Evolutionary conservation across 2,888 invertebrate genomes (phyloP), one percentile per base, ranked within the genome.

Genomic region (Cheilosia scutellata): DNA sequence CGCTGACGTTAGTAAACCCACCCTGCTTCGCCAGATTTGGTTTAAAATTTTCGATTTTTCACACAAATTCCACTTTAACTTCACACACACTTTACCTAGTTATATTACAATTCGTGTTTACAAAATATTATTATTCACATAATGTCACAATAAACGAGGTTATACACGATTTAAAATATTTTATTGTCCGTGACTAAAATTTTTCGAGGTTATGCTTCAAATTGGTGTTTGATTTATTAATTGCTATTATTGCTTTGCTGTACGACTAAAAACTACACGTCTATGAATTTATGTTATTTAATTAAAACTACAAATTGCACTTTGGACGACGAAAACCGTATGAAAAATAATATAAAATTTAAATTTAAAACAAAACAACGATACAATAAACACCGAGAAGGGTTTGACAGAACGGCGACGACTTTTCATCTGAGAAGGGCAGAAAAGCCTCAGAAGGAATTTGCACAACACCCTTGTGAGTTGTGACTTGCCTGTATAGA

Each of bases 21-120:
- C 49, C 68, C 72, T 42, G 60, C 51, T 72, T 74, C 60, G 55
- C 42, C 33, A 78, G 7, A 42, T 57, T 57, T 51, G 27, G 60
- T 78, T 71, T 62, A 11, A 9, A n/a, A 42, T 62, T 78, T 77
- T 83, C 83, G 83, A 83, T 83, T 83, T 83, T 83, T 66, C 83
- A 47, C 66, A 27, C 16, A 55, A 31, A 60, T 49, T 11, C 27
- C 20, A 44, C 29, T 20, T 7, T 1, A 53, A 42, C 27, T 58
- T 29, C 6, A 25, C 16, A 60, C 47, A 47, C 9, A 33, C 11
- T 37, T 57, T 44, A 74, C 51, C 27, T 25, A 51, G 72, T 16
- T 9, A 53, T 72, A 74, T 47, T 55, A 62, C 3, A 29, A 20
- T 11, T 37, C 37, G 4, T 37, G 29, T 66, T 58, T 29, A 60